A percentile compares a stretch with the other conserved stretches of the same genome.
These are phyloP conservation scores for Temnothorax curvispinosus DNA, from an alignment of 1,140 invertebrate species.

Conservation along the genomic window DNA sequence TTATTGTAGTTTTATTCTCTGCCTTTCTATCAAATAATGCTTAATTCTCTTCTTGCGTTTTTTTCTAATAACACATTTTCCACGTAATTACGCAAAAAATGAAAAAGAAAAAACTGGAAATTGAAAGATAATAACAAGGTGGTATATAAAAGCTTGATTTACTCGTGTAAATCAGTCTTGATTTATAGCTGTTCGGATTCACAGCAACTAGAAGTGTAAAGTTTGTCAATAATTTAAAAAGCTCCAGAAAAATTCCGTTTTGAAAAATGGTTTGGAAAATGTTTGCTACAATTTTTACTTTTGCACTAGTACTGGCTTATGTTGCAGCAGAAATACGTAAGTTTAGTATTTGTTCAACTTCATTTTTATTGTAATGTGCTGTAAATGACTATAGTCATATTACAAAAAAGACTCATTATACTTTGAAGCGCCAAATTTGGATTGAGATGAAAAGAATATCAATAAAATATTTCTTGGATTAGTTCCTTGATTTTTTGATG, in stretches of 20 bases:
- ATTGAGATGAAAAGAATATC: too few relatives aligned
- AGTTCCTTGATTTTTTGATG: background rate
- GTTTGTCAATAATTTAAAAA: too few relatives aligned
- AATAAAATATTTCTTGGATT: background rate
- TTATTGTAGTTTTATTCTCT: too few relatives aligned
- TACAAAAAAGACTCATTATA: too few relatives aligned
- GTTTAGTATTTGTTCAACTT: background rate
- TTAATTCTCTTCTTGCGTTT: background rate
- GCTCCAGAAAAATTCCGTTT: too few relatives aligned
- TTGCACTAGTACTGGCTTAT: background rate
- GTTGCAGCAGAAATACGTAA: background rate
- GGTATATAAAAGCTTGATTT: background rate
- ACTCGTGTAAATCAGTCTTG: background rate
- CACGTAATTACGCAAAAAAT: background rate
- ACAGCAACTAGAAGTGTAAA: background rate
- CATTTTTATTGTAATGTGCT: background rate
- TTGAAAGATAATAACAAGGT: background rate
- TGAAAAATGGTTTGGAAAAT: background rate
- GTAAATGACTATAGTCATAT: too few relatives aligned
- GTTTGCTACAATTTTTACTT: background rate
- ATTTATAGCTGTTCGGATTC: background rate
- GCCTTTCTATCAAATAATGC: background rate
- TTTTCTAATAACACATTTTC: background rate
- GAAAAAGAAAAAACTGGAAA: background rate
- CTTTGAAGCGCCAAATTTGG: too few relatives aligned